A percentile compares a stretch with the other conserved stretches of the same genome.
phyloP scores from a whole-genome alignment of 2,797 vertebrate species.

The Falco concolor region DNA sequence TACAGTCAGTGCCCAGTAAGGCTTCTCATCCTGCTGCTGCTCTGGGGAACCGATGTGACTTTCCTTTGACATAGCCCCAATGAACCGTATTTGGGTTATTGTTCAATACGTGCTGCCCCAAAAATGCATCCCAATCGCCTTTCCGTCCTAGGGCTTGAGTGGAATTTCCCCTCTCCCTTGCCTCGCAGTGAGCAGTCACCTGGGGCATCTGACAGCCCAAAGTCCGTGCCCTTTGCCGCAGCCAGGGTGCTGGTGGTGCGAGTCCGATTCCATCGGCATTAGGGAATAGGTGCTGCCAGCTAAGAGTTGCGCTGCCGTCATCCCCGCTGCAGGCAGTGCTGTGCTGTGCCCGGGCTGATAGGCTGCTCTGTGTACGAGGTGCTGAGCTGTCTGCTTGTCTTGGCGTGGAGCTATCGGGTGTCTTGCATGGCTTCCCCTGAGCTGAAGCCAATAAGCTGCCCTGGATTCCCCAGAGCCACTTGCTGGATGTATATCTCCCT shows the following conservation, averaged over 20 bases:
- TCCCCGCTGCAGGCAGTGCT: neutral
- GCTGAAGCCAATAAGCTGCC: neutral
- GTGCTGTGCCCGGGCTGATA: neutral
- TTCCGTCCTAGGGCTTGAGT: neutral
- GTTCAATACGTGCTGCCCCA: neutral
- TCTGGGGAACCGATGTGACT: neutral
- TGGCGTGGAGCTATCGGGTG: neutral
- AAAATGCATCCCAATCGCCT: neutral
- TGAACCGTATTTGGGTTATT: neutral
- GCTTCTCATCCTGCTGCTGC: neutral
- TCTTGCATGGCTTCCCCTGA: neutral
- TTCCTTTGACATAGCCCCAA: neutral
- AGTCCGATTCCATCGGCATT: neutral
- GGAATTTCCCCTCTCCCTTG: neutral
- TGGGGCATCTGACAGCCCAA: neutral
- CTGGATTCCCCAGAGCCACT: neutral
- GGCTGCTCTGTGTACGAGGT: neutral
- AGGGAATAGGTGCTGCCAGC: neutral
- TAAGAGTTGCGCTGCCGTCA: neutral
- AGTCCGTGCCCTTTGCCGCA: neutral
- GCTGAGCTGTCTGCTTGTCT: neutral
- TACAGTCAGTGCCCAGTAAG: conserved; percentile 42
- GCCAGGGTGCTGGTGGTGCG: fast-evolving
- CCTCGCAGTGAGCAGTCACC: neutral
- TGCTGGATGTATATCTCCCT: neutral